phyloP scores from a whole-genome alignment of 2,113 vertebrate genomes.

The Fukomys damarensis region DNA sequence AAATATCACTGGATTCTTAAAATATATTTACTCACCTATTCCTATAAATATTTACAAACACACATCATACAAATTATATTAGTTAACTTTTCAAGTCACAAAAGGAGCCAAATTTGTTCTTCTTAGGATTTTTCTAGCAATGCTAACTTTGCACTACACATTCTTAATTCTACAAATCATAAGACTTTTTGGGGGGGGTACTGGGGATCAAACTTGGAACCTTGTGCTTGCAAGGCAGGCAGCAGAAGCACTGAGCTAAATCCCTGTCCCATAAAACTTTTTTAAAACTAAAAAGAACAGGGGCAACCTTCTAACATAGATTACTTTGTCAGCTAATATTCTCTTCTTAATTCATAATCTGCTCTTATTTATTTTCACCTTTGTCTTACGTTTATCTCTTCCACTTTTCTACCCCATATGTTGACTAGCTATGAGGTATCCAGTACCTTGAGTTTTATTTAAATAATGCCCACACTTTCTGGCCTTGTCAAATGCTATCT shows the following conservation, averaged over 20 bases:
- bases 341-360: background rate
- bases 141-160: background rate
- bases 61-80: background rate
- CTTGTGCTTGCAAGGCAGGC: no score
- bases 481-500: conserved; percentile 13
- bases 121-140: background rate
- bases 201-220: no score
- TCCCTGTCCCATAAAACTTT: no score
- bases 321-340: background rate
- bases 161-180: background rate
- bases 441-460: background rate
- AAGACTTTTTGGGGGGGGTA: background rate
- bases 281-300: conserved; percentile 1
- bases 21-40: background rate
- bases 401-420: background rate
- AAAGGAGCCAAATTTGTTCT: background rate
- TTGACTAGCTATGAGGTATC: background rate
- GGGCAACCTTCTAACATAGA: background rate
- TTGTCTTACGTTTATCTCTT: background rate
- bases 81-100: conserved; percentile 1
- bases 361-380: background rate
- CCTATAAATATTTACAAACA: background rate
- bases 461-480: background rate
- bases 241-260: no score
- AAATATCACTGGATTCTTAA: conserved; percentile 29